Evolutionary conservation across 92 coral and sea anemone genomes (phyloP).

Genomic region (Ricordea florida): DNA sequence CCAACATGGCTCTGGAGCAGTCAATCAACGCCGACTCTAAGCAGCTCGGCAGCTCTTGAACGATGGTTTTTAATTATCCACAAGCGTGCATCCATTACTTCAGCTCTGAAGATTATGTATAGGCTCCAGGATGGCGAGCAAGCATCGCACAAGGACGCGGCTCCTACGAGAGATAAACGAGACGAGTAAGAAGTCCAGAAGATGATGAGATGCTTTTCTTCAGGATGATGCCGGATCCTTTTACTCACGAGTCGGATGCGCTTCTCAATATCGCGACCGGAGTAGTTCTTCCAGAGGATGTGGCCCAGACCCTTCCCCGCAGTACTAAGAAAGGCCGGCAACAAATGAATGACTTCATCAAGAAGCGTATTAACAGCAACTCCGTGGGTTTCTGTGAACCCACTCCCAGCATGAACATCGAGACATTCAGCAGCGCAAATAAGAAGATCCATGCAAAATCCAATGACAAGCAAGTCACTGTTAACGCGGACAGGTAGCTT

Average conservation of each 20-base stretch:
- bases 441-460: slow-evolving; percentile 8
- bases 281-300: slow-evolving; percentile 15
- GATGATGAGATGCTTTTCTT: too few relatives aligned
- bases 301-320: neutral
- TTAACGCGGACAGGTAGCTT: slow-evolving; percentile 18
- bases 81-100: slow-evolving; percentile 41
- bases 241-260: slow-evolving; percentile 13
- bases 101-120: slow-evolving; percentile 43
- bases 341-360: slow-evolving; percentile 7
- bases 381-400: slow-evolving; percentile 15
- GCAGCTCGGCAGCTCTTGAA: slow-evolving; percentile 29
- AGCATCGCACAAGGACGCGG: too few relatives aligned
- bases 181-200: too few relatives aligned
- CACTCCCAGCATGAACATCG: neutral
- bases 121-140: slow-evolving; percentile 3
- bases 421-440: too few relatives aligned
- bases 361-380: slow-evolving; percentile 8
- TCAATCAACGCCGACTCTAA: slow-evolving; percentile 44
- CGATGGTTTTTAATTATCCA: slow-evolving; percentile 42
- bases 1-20: slow-evolving; percentile 59
- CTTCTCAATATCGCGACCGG: slow-evolving; percentile 30
- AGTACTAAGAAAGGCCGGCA: neutral
- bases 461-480: slow-evolving; percentile 18
- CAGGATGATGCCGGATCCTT: too few relatives aligned
- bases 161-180: neutral